These are phyloP conservation scores for Sphaerophoria rueppellii DNA, from an alignment of 2,888 invertebrate genomes.

Conservation along the genomic window DNA sequence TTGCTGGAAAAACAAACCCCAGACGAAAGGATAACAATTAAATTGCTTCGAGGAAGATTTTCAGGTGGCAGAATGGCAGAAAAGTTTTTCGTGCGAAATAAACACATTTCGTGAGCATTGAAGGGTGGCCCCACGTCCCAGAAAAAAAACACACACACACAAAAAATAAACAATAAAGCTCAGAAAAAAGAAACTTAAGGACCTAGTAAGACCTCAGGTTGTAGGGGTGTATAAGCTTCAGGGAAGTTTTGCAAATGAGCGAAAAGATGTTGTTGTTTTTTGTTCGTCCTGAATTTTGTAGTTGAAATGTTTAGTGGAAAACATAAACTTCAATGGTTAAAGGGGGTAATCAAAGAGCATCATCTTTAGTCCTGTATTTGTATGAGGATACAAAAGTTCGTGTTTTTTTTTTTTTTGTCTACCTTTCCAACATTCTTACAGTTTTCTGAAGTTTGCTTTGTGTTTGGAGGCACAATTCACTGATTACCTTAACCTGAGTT, in stretches of 20 bases:
- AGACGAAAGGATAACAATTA: constrained; percentile 52
- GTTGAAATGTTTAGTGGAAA: constrained; percentile 4
- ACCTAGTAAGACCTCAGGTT: neutral
- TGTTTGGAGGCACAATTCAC: constrained; percentile 2
- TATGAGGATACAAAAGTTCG: neutral
- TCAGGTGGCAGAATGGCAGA: constrained; percentile 16
- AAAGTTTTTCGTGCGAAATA: constrained; percentile 43
- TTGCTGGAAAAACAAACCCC: constrained; percentile 32
- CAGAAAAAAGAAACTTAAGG: neutral
- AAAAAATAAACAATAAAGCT: neutral
- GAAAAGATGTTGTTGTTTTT: constrained; percentile 8
- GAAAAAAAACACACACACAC: constrained; percentile 5
- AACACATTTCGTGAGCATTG: constrained; percentile 62
- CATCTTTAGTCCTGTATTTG: constrained; percentile 24
- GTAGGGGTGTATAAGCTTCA: neutral
- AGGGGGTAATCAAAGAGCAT: constrained; percentile 42
- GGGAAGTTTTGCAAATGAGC: constrained; percentile 24
- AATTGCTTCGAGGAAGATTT: constrained; percentile 4
- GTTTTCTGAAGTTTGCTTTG: constrained; percentile 24
- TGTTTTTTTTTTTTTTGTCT: neutral
- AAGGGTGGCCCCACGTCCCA: constrained; percentile 23
- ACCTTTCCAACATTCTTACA: neutral
- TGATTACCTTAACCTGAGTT: constrained; percentile 37
- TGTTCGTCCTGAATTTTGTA: neutral
- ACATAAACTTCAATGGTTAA: constrained; percentile 10